Base-by-base conservation (phyloP, 2,888 invertebrate species). In the Gasteruption jaculator region DNA sequence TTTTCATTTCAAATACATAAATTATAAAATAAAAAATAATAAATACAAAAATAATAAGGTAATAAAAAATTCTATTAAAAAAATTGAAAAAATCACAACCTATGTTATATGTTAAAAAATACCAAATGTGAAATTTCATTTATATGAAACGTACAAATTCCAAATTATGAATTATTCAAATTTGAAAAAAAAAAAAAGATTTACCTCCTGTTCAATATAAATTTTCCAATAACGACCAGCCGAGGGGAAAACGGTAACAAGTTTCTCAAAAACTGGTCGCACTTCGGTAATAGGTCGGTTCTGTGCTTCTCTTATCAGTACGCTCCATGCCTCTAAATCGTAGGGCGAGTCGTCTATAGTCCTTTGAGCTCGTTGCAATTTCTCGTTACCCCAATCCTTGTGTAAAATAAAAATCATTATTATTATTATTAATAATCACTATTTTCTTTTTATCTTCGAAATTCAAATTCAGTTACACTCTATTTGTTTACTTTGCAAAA, bases 171-270 rank as follows among this genome's bases (percentile, higher is more conserved):
- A n/a, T 38, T 25, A 24, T n/a, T 21, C 19, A 7, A 14, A 6
- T 6, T 2, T 3, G 15, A 32, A 15, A 18, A 2, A 15, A 36
- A 29, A 35, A 31, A 46, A 26, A 14, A 18, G 21, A 10, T 58
- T 63, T 73, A 91, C 90, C 85, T 96, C 95, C 74, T 94, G 93
- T 67, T 96, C 95, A 57, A 96, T 95, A 74, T 94, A 99, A 56
- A 96, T 91, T 74, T 95, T 94, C 99, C 99, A 99, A 70, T 91
- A 99, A 43, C 95, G 81, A 2, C 97, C 99, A 4, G 95, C 91
- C 22, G 93, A 94, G 0, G 97, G 95, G 66, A 97, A 99, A 5
- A 92, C 91, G 1, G 80, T 74, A 1, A 99, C 90, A n/a, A 99
- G 77, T 56, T 90, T 88, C 71, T 99, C 99, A 65, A 95, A 99